phyloP scores from a whole-genome alignment of 23 tunicate species.

The Trididemnum nubilum region DNA sequence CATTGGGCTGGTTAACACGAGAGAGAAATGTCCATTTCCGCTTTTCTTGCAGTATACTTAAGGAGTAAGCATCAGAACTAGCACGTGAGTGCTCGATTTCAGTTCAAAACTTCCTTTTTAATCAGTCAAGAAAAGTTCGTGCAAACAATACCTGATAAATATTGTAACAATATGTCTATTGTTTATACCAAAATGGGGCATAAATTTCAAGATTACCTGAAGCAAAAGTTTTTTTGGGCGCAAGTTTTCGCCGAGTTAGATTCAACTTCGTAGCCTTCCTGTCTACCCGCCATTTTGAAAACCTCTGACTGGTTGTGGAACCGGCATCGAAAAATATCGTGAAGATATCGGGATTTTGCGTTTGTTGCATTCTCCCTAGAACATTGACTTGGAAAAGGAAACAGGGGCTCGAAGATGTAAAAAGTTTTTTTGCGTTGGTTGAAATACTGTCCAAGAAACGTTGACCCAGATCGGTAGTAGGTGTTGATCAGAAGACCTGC shows the following conservation, averaged over 20 bases:
- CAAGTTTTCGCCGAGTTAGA: background rate
- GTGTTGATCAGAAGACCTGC: constrained; percentile 48
- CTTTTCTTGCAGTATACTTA: no score
- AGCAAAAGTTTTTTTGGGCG: constrained; percentile 56
- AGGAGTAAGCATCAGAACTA: no score
- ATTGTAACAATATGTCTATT: no score
- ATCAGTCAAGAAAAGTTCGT: no score
- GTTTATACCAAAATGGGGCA: no score
- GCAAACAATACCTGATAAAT: no score
- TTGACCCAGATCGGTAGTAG: constrained; percentile 78
- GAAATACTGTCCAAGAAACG: constrained; percentile 79
- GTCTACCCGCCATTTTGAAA: background rate
- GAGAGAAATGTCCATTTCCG: no score
- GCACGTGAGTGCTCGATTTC: no score
- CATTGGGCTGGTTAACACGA: no score
- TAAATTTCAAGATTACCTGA: constrained; percentile 74
- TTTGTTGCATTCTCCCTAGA: background rate
- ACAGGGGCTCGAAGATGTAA: constrained; percentile 75
- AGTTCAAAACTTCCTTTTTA: no score
- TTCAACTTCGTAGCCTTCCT: background rate
- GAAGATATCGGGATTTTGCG: background rate
- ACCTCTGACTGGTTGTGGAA: no score
- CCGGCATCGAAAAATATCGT: constrained; percentile 9
- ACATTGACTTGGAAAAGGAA: constrained; percentile 23
- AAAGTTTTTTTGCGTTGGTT: constrained; percentile 72